phyloP scores from a whole-genome alignment of 2,888 invertebrate genomes.

The Morpho achilles region DNA sequence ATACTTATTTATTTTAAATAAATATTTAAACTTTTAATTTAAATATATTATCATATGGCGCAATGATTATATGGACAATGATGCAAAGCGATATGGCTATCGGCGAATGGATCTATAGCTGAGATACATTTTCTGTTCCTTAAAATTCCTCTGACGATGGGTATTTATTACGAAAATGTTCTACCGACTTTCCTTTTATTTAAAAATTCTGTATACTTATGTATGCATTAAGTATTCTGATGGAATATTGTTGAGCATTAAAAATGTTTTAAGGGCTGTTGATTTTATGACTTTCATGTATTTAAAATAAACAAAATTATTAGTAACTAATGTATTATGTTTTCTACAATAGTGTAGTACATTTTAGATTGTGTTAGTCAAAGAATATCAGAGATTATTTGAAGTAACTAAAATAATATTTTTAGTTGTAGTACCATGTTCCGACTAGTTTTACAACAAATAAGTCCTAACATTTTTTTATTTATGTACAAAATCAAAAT shows the following conservation, averaged over 20 bases:
- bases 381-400: no score
- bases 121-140: not conserved
- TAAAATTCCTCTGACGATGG: not conserved
- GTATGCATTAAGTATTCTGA: no score
- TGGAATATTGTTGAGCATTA: no score
- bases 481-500: slow-evolving; percentile 1
- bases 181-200: not conserved
- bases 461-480: slow-evolving; percentile 1
- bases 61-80: not conserved
- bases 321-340: no score
- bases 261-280: no score
- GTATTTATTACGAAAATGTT: not conserved
- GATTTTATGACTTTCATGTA: no score
- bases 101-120: not conserved
- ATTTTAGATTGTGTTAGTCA: no score
- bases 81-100: not conserved
- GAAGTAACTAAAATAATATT: not conserved
- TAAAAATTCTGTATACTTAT: no score
- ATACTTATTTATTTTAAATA: no score
- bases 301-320: no score
- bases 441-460: not conserved
- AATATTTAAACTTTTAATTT: no score
- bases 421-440: not conserved
- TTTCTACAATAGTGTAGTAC: no score
- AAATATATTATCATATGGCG: not conserved